Evolutionary conservation across 64 coral and sea anemone species (phyloP), one percentile per base, ranked within the genome.

Genomic region (Acropora yongei): DNA sequence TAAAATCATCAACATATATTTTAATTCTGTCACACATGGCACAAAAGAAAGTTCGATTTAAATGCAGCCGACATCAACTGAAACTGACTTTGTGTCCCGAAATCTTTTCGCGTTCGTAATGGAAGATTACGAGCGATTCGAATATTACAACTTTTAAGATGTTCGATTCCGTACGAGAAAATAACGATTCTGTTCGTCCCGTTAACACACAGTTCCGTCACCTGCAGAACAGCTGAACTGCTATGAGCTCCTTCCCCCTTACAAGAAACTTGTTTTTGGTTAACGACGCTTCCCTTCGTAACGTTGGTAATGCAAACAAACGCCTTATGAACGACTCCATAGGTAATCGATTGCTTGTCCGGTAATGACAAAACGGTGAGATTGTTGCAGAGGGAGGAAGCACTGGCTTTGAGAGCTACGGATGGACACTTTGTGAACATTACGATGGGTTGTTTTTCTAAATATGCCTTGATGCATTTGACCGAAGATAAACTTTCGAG

Each of bases 261-360:
- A 45, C 95, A 97, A 84, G 95, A 86, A 14, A 97, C 92, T 76
- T 97, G 95, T 82, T 80, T 85, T 44, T 93, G 78, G 47, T 75
- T 91, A 0, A 93, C 58, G n/a, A 91, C 82, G 46, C 82, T 84
- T 81, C 95, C 95, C 88, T 94, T 97, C 39, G 84, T 89, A 68
- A 94, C 95, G 65, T 88, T 97, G 12, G 95, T 93, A 68, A 97
- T 92, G 77, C 95, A 97, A 94, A 97, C 95, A 97, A 97, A 93
- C 18, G 95, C 92, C 72, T 97, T 97, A 44, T 97, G 95, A n/a
- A 97, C 95, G 0, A 94, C 95, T 0, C 92, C 95, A 69, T 94
- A 97, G 0, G 89, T 91, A 2, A 82, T 10, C 79, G 61, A 87
- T 13, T 97, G 79, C 44, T 97, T 97, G 78, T 97, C 95, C 81